Conservation (phyloP, 2,888 invertebrate genomes). For the Beris chalybata region DNA sequence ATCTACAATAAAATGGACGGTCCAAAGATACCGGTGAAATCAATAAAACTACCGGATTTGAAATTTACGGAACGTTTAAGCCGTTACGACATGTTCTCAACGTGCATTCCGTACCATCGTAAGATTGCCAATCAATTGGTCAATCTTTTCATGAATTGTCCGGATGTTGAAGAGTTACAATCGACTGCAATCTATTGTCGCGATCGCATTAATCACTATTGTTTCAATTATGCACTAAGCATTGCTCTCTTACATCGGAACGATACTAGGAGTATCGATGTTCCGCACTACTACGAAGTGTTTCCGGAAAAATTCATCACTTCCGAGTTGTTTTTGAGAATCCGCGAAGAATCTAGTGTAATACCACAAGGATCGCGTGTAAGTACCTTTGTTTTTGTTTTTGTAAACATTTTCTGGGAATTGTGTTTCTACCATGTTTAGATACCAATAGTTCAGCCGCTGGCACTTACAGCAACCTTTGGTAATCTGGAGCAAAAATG, state of each 20-base stretch:
- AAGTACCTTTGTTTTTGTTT: slow-evolving; percentile 3
- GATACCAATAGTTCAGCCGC: slow-evolving; percentile 65
- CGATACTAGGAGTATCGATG: slow-evolving; percentile 52
- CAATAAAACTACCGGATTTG: slow-evolving; percentile 56
- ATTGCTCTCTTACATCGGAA: slow-evolving; percentile 66
- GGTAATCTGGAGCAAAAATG: slow-evolving; percentile 71
- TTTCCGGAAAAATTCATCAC: slow-evolving; percentile 80
- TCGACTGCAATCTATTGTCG: slow-evolving; percentile 68
- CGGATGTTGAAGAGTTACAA: slow-evolving; percentile 62
- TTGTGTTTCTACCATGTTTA: neutral
- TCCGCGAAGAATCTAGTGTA: slow-evolving; percentile 66
- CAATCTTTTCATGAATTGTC: slow-evolving; percentile 65
- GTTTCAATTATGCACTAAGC: slow-evolving; percentile 74
- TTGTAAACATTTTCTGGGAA: neutral
- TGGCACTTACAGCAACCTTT: slow-evolving; percentile 69
- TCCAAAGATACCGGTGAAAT: slow-evolving; percentile 51
- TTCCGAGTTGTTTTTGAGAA: slow-evolving; percentile 65
- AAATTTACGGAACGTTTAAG: slow-evolving; percentile 11
- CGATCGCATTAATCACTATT: slow-evolving; percentile 69
- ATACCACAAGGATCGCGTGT: slow-evolving; percentile 57
- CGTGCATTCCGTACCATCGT: slow-evolving; percentile 71
- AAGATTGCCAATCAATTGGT: slow-evolving; percentile 68
- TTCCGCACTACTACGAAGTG: slow-evolving; percentile 71
- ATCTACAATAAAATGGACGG: slow-evolving; percentile 12
- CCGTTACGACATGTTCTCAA: slow-evolving; percentile 59